Base-by-base conservation (phyloP, 64 coral and sea anemone species). In the Stichodactyla helianthus region DNA sequence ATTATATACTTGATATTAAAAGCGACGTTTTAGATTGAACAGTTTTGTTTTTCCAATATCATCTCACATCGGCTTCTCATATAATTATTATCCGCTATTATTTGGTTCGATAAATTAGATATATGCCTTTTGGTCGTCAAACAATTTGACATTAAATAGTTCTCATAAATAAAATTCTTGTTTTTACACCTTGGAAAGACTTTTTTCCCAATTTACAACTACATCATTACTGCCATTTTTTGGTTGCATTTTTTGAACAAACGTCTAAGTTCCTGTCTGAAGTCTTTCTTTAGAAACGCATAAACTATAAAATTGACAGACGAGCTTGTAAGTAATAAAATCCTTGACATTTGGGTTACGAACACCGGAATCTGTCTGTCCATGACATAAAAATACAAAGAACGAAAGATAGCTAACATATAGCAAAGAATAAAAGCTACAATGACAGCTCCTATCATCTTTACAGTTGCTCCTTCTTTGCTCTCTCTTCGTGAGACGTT, bases 231-330 rank as follows among this genome's bases (percentile, higher is more conserved):
- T 22, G 20, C 25, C 68, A 74, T 9, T 5, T 27, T 74, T 11
- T 74, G 68, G 25, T 74, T 27, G 4, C 10, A 31, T 74, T 9
- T 31, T 54, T 63, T 84, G 27, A 57, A 6, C 18, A 84, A 27
- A 13, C 83, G 52, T 59, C 62, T 15, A 27, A 89, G 51, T 84
- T 83, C 88, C 4, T 53, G 27, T 55, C 82, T 62, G 53, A 89
- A 84, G 65, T 89, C 88, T n/a, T 84, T 89, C 16, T 89, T 89
- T 14, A 89, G 60, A 7, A 89, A 70, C 14, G 88, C 88, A 58
- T 89, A 89, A 0, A 89, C 88, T 54, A 89, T 10, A 77, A 83
- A 89, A 50, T 84, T 89, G 55, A 89, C n/a, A 44, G 88, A 51
- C 12, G 59, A 89, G 62, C 82, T 89, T 14, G 71, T 27, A 51